Evolutionary conservation across 2,797 vertebrate species (phyloP), one percentile per base, ranked within the genome.

Genomic region (Gymnoscopelus microlampas): DNA sequence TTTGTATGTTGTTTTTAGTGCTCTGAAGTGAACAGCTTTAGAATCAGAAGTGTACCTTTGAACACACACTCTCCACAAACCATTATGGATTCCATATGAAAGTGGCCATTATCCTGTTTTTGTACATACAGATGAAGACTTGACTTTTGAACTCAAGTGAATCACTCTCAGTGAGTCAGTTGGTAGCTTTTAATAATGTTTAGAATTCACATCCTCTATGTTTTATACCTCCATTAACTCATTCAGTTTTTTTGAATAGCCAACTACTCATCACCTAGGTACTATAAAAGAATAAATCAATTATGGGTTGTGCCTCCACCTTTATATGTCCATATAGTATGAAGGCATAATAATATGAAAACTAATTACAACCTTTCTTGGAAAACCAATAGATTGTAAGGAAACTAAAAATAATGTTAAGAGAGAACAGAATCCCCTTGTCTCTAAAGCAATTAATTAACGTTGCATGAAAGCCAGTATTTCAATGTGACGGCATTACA

Each of bases 381-480:
- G 63, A 78, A 76, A 79, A 66, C 68, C 64, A 61, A 39, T 44
- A 75, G 64, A 53, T 58, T 19, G 23, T 48, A 39, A 32, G 54
- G 61, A 83, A 89, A 80, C 87, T 84, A 63, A 71, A 68, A 3
- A 49, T 54, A 60, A 26, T 76, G 71, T 79, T 82, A 83, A 61
- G 59, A 68, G 64, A 81, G 66, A 78, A 78, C 47, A 67, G 48
- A 89, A 78, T 89, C 80, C 76, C 71, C 85, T 82, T 87, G 84
- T 91, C 91, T 94, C 92, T 90, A 87, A 93, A 93, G 93, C 94
- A 84, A 95, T 96, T 95, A 93, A 94, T 95, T 93, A 94, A 92
- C 90, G 89, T 86, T 92, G 89, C 91, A 92, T 94, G 94, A 94
- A 95, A 94, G 88, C 90, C 93, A 92, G 93, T 92, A 92, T 92